Conservation (phyloP, 2,888 invertebrate genomes). For the Gymnoscelis rufifasciata region DNA sequence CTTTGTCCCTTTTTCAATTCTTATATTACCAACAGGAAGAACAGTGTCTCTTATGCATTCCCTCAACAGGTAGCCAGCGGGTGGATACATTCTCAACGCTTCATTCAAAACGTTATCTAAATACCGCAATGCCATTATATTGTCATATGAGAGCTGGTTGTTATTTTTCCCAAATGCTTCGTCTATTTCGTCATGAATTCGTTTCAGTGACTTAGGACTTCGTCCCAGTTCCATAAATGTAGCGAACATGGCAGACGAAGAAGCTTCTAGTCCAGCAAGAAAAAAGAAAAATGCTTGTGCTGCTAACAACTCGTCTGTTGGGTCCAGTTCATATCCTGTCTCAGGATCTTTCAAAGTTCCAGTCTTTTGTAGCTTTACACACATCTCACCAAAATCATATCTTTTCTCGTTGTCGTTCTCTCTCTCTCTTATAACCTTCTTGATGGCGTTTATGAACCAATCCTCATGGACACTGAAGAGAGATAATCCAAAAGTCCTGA, state of each 20-base stretch:
- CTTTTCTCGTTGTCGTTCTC: conserved; percentile 41
- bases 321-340: conserved; percentile 44
- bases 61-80: conserved; percentile 44
- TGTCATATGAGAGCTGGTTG: conserved; percentile 20
- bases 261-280: conserved; percentile 59
- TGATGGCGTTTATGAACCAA: conserved; percentile 52
- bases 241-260: conserved; percentile 47
- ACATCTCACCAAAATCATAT: conserved; percentile 56
- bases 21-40: conserved; percentile 52
- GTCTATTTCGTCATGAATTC: conserved; percentile 54
- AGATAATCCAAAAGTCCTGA: conserved; percentile 36
- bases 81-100: conserved; percentile 47
- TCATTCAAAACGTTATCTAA: conserved; percentile 37
- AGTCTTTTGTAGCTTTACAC: conserved; percentile 47
- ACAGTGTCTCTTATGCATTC: conserved; percentile 43
- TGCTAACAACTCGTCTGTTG: conserved; percentile 52
- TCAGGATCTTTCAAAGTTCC: conserved; percentile 44
- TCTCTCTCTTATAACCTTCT: conserved; percentile 45
- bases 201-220: conserved; percentile 45
- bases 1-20: conserved; percentile 46
- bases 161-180: conserved; percentile 21
- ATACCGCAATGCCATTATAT: conserved; percentile 20
- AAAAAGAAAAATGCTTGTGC: conserved; percentile 62
- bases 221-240: conserved; percentile 50
- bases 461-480: conserved; percentile 44